Base-by-base conservation (phyloP, 2,113 vertebrate species). In the Tangachromis dhanisi region DNA sequence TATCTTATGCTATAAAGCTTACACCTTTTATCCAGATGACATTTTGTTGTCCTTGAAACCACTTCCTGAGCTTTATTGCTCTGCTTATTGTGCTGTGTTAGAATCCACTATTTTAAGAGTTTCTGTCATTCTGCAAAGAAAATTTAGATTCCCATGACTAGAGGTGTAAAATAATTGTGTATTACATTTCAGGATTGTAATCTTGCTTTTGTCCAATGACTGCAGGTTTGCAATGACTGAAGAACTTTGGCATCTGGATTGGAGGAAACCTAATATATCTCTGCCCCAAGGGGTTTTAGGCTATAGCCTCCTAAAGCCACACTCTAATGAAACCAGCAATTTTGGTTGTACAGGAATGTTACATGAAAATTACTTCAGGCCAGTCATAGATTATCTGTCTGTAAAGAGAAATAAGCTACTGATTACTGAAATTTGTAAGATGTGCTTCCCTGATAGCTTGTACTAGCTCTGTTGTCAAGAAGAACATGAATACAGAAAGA, bases 261-360 rank as follows among this genome's bases (percentile, higher is more conserved):
- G 24, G 83, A 90, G 84, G 91, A 93, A 95, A 95, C 93, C 90
- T 91, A 90, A 94, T 93, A 95, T 94, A 35, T 51, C 35, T 81
- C 63, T 84, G 42, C 83, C 81, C 79, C 51, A 40, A 31, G 33
- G 78, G 71, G 83, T 81, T 90, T 84, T 35, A 83, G 63, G 24
- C 66, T 47, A 59, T 21, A 82, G 73, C 86, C 87, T 84, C 47
- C 31, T 45, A 82, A 83, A 84, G 71, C 80, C 81, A 59, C 42
- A 14, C 38, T 85, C 76, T 82, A 86, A 88, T 90, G 57, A 85
- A 71, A 85, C 59, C 10, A 73, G 59, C 47, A 66, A 85, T 92
- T 91, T 87, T 79, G 76, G 45, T 19, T 84, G 21, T 80, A 83
- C 9, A 38, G 51, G 40, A 89, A 80, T 9, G 6, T 83, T 78